Conservation (phyloP, 1,140 invertebrate genomes). For the Sarcophaga bullata region DNA sequence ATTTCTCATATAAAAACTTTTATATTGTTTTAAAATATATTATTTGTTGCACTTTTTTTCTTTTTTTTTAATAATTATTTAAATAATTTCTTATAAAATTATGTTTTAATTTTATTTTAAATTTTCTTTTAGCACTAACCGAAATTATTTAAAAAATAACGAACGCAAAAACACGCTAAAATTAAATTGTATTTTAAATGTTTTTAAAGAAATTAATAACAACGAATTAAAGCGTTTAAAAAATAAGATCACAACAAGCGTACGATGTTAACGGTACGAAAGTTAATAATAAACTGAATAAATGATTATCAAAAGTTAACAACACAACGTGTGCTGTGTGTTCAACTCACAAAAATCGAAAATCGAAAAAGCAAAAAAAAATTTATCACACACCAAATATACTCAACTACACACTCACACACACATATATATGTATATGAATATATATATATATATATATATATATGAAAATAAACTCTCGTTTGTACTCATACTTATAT, state of each 20-base stretch:
- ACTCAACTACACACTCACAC: not conserved
- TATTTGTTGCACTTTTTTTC: not conserved
- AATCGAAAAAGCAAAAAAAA: not conserved
- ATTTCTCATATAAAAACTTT: too few species aligned
- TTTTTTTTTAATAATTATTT: not conserved
- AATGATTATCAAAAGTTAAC: constrained; percentile 26
- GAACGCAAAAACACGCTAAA: not conserved
- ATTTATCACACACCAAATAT: not conserved
- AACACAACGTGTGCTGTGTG: constrained; percentile 10
- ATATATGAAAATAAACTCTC: not conserved
- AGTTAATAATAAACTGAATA: constrained; percentile 38
- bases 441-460: not conserved
- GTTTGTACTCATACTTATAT: not conserved
- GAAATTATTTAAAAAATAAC: not conserved
- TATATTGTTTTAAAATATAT: not conserved
- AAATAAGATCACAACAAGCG: constrained; percentile 21
- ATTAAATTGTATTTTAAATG: not conserved
- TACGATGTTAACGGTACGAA: constrained; percentile 24
- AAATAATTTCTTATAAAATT: constrained; percentile 6
- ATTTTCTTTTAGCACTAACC: constrained; percentile 14
- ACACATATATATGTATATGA: not conserved
- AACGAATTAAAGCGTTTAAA: not conserved
- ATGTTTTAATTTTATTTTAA: not conserved
- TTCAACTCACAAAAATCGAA: constrained; percentile 8
- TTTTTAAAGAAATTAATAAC: not conserved